phyloP scores from a whole-genome alignment of 2,888 invertebrate species.

The Scaptomyza cyrtandrae region DNA sequence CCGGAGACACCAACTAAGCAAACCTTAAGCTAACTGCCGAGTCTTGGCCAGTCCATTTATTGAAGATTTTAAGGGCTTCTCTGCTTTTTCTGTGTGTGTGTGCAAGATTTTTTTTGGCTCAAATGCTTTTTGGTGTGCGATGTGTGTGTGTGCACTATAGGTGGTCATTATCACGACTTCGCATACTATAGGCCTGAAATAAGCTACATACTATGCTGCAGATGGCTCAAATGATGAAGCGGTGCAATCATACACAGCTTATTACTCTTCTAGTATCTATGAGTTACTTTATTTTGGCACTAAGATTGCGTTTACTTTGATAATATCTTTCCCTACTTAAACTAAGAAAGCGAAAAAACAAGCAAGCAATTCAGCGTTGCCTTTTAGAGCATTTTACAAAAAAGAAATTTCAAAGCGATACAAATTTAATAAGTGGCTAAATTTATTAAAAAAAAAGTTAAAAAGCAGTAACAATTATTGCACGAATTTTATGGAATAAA shows the following conservation, averaged over 20 bases:
- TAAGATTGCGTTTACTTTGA: not conserved
- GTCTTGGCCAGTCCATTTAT: slow-evolving; percentile 39
- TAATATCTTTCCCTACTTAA: too few species aligned
- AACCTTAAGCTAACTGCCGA: slow-evolving; percentile 50
- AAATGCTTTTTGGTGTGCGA: not conserved
- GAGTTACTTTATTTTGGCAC: slow-evolving; percentile 17
- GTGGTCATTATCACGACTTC: slow-evolving; percentile 79
- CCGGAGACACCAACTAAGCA: slow-evolving; percentile 36
- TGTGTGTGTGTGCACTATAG: slow-evolving; percentile 75
- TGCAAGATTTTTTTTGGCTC: slow-evolving; percentile 8
- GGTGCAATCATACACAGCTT: slow-evolving; percentile 39
- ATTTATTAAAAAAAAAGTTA: too few species aligned
- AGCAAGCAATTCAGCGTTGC: too few species aligned
- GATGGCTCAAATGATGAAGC: slow-evolving; percentile 40
- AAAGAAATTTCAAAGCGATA: too few species aligned
- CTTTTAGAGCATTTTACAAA: too few species aligned
- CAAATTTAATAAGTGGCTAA: too few species aligned
- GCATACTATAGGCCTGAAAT: slow-evolving; percentile 49
- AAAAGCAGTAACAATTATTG: not conserved
- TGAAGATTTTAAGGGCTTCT: slow-evolving; percentile 52
- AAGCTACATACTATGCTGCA: slow-evolving; percentile 38
- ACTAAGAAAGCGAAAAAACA: too few species aligned
- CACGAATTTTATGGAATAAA: not conserved
- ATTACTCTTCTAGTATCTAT: not conserved
- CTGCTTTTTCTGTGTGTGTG: slow-evolving; percentile 42